These are phyloP conservation scores for Holothuria leucospilota DNA, from an alignment of 53 echinoderm and acorn worm genomes.

Conservation along the genomic window DNA sequence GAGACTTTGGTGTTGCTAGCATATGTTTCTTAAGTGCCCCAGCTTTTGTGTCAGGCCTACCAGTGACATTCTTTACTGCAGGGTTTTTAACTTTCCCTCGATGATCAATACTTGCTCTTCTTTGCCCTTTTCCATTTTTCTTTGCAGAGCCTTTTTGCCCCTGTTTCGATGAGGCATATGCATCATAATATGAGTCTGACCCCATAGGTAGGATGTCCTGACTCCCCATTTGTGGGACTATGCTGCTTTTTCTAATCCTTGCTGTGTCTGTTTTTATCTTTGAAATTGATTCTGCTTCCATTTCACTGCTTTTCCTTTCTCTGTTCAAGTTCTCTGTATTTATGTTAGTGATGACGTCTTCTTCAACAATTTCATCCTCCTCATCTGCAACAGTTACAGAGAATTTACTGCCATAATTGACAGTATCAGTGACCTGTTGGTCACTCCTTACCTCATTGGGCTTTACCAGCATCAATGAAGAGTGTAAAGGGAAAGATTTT, in stretches of 20 bases:
- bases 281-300: no score
- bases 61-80: conserved; percentile 82
- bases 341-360: no score
- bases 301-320: no score
- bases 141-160: neutral
- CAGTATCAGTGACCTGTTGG: neutral
- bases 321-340: no score
- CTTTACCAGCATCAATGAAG: no score
- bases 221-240: neutral
- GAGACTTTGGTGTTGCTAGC: conserved; percentile 76
- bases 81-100: conserved; percentile 67
- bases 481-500: no score
- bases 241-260: neutral
- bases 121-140: neutral
- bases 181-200: conserved; percentile 1
- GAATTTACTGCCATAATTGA: no score
- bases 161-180: neutral
- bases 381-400: no score
- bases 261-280: neutral
- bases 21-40: conserved; percentile 78
- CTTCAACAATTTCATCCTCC: no score
- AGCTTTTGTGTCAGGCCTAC: conserved; percentile 80
- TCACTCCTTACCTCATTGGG: no score
- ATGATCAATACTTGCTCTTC: conserved; percentile 23
- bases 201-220: neutral